Percentiles rank a stretch among this genome's conserved stretches.
These are phyloP conservation scores for Pachyseris speciosa DNA, from an alignment of 64 coral and sea anemone species.

Conservation along the genomic window DNA sequence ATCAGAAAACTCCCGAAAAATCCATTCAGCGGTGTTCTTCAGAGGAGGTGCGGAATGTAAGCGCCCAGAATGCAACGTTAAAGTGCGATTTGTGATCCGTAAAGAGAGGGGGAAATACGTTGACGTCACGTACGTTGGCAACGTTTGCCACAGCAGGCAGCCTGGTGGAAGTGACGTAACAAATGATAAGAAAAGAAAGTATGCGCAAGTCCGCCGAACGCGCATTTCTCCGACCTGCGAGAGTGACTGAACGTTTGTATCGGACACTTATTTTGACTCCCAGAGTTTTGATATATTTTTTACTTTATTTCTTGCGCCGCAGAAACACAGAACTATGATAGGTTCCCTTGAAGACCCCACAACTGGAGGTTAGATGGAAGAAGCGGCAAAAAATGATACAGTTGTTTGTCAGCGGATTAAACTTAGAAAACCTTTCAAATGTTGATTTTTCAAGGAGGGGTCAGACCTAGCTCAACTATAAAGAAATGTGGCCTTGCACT, in stretches of 20 bases:
- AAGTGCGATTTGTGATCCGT: constrained; percentile 25
- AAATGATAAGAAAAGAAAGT: neutral
- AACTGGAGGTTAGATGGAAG: no score
- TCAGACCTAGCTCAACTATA: no score
- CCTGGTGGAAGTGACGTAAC: neutral
- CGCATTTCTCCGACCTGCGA: neutral
- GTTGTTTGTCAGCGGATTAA: no score
- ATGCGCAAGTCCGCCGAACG: neutral
- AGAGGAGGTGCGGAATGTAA: constrained; percentile 49
- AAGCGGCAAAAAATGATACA: no score
- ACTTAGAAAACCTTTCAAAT: no score
- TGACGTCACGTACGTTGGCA: constrained; percentile 17
- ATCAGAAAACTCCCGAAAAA: constrained; percentile 39
- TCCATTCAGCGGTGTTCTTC: constrained; percentile 52
- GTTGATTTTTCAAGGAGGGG: no score
- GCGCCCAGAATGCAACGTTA: constrained; percentile 39
- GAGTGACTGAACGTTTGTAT: neutral
- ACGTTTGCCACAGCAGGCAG: constrained; percentile 23
- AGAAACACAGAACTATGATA: no score
- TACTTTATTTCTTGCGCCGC: no score
- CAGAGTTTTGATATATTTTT: no score
- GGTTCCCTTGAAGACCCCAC: no score
- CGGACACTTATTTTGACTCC: neutral
- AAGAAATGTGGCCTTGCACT: no score
- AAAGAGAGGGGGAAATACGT: constrained; percentile 44